Percentiles rank a stretch among this genome's conserved stretches.
These are phyloP conservation scores for Phyllostomus discolor DNA, from an alignment of 2,113 vertebrate species.

Conservation along the genomic window DNA sequence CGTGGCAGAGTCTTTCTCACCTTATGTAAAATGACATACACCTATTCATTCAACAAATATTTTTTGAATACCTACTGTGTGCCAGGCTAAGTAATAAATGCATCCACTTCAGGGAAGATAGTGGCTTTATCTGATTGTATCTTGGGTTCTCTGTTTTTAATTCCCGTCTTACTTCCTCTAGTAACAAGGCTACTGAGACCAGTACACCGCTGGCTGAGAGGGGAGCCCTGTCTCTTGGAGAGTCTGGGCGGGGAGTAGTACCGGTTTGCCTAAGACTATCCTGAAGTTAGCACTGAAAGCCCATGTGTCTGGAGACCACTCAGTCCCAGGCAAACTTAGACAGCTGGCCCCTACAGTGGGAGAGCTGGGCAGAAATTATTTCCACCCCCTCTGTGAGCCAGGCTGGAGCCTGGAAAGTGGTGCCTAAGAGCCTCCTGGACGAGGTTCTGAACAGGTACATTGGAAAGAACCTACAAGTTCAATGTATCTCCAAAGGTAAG, in stretches of 20 bases:
- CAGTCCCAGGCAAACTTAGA: not conserved
- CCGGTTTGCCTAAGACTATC: not conserved
- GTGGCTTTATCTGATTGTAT: not conserved
- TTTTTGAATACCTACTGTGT: not conserved
- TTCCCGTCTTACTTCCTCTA: not conserved
- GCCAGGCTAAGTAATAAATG: not conserved
- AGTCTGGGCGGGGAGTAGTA: not conserved
- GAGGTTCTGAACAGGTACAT: not conserved
- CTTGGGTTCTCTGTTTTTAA: not conserved
- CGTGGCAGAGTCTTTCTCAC: not conserved
- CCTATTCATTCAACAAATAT: not conserved
- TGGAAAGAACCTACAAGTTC: not conserved
- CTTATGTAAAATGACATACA: not conserved
- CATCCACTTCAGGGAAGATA: not conserved
- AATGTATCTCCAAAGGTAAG: not conserved
- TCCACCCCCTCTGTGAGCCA: not conserved
- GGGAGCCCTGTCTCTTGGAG: not conserved
- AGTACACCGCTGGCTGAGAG: not conserved
- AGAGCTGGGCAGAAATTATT: not conserved
- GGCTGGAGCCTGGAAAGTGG: not conserved
- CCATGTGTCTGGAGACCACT: too few species aligned
- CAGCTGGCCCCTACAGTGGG: fast-evolving
- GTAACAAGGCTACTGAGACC: not conserved
- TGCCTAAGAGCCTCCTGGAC: not conserved
- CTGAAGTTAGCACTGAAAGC: not conserved